Evolutionary conservation across 2,113 vertebrate species (phyloP).

Genomic region (Thymallus thymallus): DNA sequence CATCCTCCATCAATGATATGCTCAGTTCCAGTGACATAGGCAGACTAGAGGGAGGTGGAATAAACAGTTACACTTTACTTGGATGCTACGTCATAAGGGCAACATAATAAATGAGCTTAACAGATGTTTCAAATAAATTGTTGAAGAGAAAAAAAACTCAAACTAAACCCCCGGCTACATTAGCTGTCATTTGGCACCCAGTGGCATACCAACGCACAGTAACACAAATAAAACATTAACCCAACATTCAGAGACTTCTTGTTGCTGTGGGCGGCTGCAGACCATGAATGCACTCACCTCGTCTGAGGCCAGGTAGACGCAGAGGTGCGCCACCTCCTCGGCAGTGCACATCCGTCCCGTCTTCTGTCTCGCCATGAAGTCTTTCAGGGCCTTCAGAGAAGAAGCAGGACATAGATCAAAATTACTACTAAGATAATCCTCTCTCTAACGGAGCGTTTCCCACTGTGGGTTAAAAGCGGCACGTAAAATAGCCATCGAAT

Average conservation of each 20-base stretch:
- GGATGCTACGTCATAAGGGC: no score
- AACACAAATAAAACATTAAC: neutral
- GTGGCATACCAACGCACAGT: no score
- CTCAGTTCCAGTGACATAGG: conserved; percentile 87
- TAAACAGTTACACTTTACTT: neutral
- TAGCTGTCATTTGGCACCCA: neutral
- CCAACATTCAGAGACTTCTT: neutral
- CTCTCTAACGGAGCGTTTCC: no score
- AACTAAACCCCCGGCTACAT: neutral
- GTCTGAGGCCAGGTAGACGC: conserved; percentile 93
- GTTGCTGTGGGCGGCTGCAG: no score
- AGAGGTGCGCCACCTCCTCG: conserved; percentile 89
- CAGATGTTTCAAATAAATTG: no score
- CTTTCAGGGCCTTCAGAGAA: conserved; percentile 9
- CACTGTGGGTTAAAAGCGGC: no score
- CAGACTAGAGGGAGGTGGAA: conserved; percentile 73
- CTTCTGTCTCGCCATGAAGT: conserved; percentile 90
- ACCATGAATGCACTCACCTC: conserved; percentile 73
- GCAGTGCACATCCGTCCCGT: conserved; percentile 88
- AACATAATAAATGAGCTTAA: no score
- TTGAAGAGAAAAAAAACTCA: no score
- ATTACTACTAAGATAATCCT: no score
- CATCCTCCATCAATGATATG: conserved; percentile 93
- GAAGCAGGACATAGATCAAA: no score
- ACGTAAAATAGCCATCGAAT: no score